Base-by-base conservation (phyloP, 2,888 invertebrate species). In the Brachypalpus laphriformis region DNA sequence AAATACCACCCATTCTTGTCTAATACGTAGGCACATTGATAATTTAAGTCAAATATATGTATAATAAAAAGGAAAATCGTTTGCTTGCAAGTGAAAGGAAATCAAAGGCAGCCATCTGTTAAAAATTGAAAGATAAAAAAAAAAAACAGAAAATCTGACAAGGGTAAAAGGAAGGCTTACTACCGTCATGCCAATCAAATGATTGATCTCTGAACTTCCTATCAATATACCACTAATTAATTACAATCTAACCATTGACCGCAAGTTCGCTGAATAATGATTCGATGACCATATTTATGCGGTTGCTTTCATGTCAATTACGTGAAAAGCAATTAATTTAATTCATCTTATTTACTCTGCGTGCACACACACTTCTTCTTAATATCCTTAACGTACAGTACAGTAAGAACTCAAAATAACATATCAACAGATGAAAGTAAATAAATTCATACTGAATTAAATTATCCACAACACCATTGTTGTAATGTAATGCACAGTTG, bases 291-390 rank as follows among this genome's bases (percentile, higher is more conserved):
- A 25, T 77, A 71, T 65, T 34, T 51, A 20, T 82, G 82, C 65
- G 82, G 82, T 65, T 59, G 47, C 61, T 56, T 61, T 61, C 68
- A 40, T 82, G 65, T 59, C 82, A 77, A 77, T 76, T 82, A 77
- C 65, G 42, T 3, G 40, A 25, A 54, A 77, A 59, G 42, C 70
- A 82, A 82, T 82, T 71, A 71, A 18, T 40, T 9, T 14, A 3
- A 51, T 18, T 49, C 34, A 28, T 61, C 45, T 45, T 22, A 18
- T 70, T 59, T 49, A 51, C 51, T 70, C 54, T 9, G 7, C 2
- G 4, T 16, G 8, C 8, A 18, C 7, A 40, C 9, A n/a, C n/a
- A n/a, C n/a, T n/a, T n/a, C 4, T 4, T 47, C 3, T n/a, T n/a
- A n/a, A n/a, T n/a, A n/a, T n/a, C 8, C 11, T 47, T n/a, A n/a